Evolutionary conservation across 2,113 vertebrate genomes (phyloP).

Genomic region (Phodopus roborovskii): DNA sequence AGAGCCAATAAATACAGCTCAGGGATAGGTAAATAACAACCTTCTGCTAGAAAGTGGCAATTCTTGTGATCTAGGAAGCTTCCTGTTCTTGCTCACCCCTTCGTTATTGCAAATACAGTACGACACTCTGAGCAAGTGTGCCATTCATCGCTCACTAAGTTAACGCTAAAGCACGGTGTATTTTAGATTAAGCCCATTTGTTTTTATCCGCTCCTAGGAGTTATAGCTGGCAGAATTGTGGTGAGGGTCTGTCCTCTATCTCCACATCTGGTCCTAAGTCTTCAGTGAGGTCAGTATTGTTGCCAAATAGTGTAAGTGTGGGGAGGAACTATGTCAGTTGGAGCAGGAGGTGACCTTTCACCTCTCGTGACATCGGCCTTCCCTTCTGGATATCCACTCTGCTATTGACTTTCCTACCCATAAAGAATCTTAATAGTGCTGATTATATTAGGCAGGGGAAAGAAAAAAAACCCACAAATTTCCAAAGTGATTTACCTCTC

Average conservation of each 20-base stretch:
- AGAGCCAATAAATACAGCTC: constrained; percentile 71
- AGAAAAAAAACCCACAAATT: constrained; percentile 68
- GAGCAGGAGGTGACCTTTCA: background rate
- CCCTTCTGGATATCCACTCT: constrained; percentile 50
- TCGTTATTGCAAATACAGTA: background rate
- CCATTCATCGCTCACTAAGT: background rate
- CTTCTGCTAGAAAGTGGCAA: constrained; percentile 72
- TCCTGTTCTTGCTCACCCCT: constrained; percentile 51
- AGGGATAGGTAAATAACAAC: constrained; percentile 70
- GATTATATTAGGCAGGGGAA: constrained; percentile 62
- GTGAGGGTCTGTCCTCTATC: background rate
- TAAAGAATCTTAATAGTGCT: constrained; percentile 61
- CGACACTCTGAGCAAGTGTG: background rate
- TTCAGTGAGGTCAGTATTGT: constrained; percentile 37
- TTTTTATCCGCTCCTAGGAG: constrained; percentile 42
- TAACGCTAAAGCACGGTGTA: constrained; percentile 17
- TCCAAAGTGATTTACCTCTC: constrained; percentile 77
- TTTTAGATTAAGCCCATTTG: constrained; percentile 61
- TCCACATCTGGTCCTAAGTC: background rate
- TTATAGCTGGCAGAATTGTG: background rate
- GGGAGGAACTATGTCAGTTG: background rate
- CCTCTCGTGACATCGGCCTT: background rate
- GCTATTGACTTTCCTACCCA: constrained; percentile 63
- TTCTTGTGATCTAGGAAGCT: constrained; percentile 73
- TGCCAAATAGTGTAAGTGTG: constrained; percentile 12